Conservation (phyloP, 2,888 invertebrate species). For the Conomelus anceps region DNA sequence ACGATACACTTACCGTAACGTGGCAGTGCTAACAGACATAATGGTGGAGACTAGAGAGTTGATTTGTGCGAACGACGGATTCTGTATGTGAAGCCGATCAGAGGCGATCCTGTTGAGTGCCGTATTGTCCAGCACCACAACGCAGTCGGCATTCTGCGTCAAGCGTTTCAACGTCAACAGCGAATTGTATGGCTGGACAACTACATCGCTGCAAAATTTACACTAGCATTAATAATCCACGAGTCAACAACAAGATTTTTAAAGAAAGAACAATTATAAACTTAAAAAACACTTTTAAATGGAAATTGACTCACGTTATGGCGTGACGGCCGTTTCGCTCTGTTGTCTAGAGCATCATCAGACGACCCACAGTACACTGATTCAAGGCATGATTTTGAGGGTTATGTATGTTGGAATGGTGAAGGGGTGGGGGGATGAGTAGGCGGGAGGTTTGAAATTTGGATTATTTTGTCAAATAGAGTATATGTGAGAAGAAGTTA, state of each 20-base stretch:
- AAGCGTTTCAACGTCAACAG: constrained; percentile 87
- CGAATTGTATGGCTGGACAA: constrained; percentile 95
- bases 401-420: too few species aligned
- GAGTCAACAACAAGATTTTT: background rate
- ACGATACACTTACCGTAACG: constrained; percentile 57
- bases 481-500: too few species aligned
- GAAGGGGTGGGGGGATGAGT: too few species aligned
- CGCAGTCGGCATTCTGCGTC: constrained; percentile 93
- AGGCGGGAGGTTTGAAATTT: too few species aligned
- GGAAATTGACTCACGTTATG: too few species aligned
- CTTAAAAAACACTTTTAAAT: too few species aligned
- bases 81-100: constrained; percentile 89
- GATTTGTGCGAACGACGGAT: constrained; percentile 94
- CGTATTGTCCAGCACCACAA: constrained; percentile 95
- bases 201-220: constrained; percentile 70
- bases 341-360: too few species aligned
- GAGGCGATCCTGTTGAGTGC: constrained; percentile 90
- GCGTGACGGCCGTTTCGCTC: too few species aligned
- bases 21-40: constrained; percentile 97
- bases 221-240: background rate
- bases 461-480: too few species aligned
- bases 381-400: too few species aligned
- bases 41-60: constrained; percentile 96
- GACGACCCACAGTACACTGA: too few species aligned
- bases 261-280: too few species aligned